phyloP scores from a whole-genome alignment of 2,888 invertebrate genomes.

The Drosophila anomalata region DNA sequence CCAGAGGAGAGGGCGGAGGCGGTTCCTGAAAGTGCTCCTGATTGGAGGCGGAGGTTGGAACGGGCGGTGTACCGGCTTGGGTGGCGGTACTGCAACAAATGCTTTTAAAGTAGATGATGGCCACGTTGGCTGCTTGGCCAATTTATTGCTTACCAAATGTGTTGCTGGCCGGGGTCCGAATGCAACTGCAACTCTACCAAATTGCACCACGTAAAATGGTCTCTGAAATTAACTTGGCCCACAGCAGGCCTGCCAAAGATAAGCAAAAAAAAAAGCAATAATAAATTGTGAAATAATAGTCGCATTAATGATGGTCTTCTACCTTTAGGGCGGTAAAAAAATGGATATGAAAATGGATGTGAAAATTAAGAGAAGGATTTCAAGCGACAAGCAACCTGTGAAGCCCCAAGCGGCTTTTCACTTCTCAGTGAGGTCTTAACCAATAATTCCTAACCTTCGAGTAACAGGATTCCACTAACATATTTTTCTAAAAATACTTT shows the following conservation, averaged over 20 bases:
- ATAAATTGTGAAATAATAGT: conserved; percentile 35
- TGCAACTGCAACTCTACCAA: conserved; percentile 45
- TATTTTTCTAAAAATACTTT: conserved; percentile 26
- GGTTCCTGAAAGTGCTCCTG: conserved; percentile 19
- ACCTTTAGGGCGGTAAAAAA: conserved; percentile 38
- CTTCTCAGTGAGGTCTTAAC: not conserved
- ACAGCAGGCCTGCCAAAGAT: conserved; percentile 40
- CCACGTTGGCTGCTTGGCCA: conserved; percentile 57
- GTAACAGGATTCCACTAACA: not conserved
- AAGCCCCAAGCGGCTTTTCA: not conserved
- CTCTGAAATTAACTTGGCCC: conserved; percentile 62
- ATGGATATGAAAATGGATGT: not conserved
- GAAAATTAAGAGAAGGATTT: not conserved
- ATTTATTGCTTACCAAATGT: conserved; percentile 72
- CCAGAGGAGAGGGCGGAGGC: conserved; percentile 6
- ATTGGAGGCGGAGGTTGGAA: conserved; percentile 25
- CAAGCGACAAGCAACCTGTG: not conserved
- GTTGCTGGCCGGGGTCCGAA: conserved; percentile 46
- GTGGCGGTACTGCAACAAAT: conserved; percentile 50
- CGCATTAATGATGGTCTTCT: conserved; percentile 32
- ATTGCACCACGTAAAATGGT: conserved; percentile 62
- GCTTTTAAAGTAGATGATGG: conserved; percentile 71
- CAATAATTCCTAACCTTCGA: not conserved
- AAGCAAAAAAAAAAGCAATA: conserved; percentile 32
- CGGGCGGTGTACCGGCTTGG: conserved; percentile 9